Conservation (phyloP, 2,888 invertebrate species). For the Oscheius onirici region DNA sequence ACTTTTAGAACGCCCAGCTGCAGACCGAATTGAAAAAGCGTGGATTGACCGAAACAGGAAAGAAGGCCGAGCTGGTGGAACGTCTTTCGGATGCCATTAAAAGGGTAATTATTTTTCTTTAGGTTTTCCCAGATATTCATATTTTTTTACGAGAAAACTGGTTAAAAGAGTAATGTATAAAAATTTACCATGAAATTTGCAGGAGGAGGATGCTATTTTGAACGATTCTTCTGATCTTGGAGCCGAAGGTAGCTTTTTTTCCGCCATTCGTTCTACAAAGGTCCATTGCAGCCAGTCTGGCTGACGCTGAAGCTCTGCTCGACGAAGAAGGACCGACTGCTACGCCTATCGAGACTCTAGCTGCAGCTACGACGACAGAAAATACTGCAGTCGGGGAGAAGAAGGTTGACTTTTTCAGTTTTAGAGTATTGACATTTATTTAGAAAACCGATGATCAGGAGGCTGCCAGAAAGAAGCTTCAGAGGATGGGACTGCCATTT, state of each 20-base stretch:
- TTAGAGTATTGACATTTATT: background rate
- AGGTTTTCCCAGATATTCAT: background rate
- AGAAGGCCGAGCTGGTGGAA: conserved; percentile 39
- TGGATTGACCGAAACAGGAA: conserved; percentile 31
- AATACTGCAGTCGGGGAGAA: background rate
- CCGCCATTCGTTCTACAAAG: background rate
- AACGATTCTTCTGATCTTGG: conserved; percentile 14
- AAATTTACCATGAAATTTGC: background rate
- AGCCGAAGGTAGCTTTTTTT: background rate
- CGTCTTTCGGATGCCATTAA: conserved; percentile 24
- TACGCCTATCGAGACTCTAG: background rate
- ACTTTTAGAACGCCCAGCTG: conserved; percentile 35
- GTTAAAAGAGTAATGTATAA: background rate
- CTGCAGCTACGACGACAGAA: background rate
- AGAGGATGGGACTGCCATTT: conserved; percentile 32
- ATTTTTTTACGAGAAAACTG: background rate
- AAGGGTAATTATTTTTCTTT: background rate
- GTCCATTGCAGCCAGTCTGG: background rate
- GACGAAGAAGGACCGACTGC: conserved; percentile 10
- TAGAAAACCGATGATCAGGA: conserved; percentile 25
- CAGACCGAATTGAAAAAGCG: conserved; percentile 34
- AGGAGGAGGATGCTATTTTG: conserved; percentile 32
- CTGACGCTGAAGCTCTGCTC: conserved; percentile 24
- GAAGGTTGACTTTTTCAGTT: background rate
- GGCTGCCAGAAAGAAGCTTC: background rate